A percentile compares a stretch with the other conserved stretches of the same genome.
Conservation (phyloP, 2,797 vertebrate species). For the Sardinella longiceps region DNA sequence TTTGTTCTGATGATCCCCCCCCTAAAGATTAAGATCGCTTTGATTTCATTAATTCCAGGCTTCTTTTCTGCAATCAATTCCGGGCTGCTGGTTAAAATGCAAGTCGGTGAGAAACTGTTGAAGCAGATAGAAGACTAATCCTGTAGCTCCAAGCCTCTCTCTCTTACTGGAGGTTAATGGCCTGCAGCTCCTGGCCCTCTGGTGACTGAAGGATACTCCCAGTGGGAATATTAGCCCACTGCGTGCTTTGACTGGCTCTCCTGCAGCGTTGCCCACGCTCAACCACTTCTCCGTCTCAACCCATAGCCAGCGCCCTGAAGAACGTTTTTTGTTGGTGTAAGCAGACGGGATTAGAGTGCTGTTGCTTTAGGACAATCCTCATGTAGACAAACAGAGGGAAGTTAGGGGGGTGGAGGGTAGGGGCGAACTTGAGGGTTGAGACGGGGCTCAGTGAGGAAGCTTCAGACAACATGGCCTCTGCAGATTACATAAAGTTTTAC, state of each 20-base stretch:
- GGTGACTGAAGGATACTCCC: not conserved
- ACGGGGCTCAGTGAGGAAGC: not conserved
- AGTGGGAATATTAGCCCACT: not conserved
- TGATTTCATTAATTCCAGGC: not conserved
- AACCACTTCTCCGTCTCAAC: not conserved
- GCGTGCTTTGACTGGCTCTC: constrained; percentile 36
- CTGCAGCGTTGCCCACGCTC: constrained; percentile 38
- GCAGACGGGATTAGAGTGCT: not conserved
- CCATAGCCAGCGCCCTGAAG: not conserved
- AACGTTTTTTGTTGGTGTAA: constrained; percentile 2
- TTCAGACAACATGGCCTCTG: not conserved
- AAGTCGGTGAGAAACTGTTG: not conserved
- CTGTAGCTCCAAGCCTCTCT: not conserved
- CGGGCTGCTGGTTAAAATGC: not conserved
- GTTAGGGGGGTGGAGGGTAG: not conserved
- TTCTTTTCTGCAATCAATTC: not conserved
- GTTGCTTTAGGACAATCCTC: constrained; percentile 8
- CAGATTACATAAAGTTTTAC: not conserved
- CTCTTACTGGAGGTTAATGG: not conserved
- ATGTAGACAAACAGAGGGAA: not conserved
- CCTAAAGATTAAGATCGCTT: not conserved
- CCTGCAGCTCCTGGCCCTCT: not conserved
- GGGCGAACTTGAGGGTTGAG: not conserved
- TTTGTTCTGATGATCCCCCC: not conserved
- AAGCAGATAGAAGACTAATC: not conserved